Conservation (phyloP, 2,113 vertebrate genomes). For the Indicator maculatus region DNA sequence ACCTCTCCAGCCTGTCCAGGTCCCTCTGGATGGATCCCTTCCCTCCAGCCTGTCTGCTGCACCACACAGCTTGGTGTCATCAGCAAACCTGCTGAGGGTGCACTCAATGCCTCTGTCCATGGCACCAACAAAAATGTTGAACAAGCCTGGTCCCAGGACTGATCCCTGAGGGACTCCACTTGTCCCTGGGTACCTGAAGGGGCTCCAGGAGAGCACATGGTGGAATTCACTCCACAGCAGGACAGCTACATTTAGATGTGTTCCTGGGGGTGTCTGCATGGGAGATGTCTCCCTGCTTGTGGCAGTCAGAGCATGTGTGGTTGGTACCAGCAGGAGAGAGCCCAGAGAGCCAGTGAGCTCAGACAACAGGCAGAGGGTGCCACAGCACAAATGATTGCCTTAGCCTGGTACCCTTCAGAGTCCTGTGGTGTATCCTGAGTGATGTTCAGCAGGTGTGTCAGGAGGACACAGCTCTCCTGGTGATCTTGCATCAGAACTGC, state of each 20-base stretch:
- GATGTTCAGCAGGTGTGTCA: neutral
- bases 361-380: neutral
- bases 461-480: neutral
- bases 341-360: neutral
- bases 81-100: too few relatives aligned
- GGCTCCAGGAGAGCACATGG: too few relatives aligned
- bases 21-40: too few relatives aligned
- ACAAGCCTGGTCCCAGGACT: too few relatives aligned
- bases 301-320: neutral
- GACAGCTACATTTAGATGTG: neutral
- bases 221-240: neutral
- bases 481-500: neutral
- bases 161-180: too few relatives aligned
- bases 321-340: neutral
- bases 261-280: neutral
- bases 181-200: too few relatives aligned
- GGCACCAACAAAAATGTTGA: too few relatives aligned
- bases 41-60: too few relatives aligned
- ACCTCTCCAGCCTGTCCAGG: too few relatives aligned
- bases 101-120: too few relatives aligned
- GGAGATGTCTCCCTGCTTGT: neutral
- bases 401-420: neutral
- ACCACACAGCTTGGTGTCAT: too few relatives aligned
- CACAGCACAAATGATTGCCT: neutral
- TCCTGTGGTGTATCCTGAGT: neutral